A percentile compares a stretch with the other conserved stretches of the same genome.
Conservation (phyloP, 2,797 vertebrate genomes). For the Micromesistius poutassou region DNA sequence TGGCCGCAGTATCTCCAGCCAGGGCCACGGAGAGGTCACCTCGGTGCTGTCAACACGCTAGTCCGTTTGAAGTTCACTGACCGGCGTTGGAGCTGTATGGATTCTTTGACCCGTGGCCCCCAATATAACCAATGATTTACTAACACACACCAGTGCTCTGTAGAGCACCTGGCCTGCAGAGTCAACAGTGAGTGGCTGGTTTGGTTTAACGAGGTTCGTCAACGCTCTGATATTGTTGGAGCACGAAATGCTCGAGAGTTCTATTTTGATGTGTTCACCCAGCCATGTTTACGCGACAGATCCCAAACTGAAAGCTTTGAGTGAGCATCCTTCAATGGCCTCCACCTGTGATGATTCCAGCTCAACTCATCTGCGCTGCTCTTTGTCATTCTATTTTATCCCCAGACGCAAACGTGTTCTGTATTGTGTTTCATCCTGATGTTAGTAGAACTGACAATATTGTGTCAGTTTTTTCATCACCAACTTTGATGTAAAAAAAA, state of each 20-base stretch:
- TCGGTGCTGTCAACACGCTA: neutral
- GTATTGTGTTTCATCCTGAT: neutral
- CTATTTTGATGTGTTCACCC: neutral
- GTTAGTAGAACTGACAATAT: neutral
- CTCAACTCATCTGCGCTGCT: neutral
- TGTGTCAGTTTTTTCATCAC: neutral
- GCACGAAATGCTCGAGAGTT: neutral
- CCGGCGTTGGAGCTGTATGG: neutral
- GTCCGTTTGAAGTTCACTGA: neutral
- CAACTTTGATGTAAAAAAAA: neutral
- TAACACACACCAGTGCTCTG: neutral
- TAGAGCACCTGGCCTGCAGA: neutral
- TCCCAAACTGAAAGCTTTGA: neutral
- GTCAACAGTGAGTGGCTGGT: neutral
- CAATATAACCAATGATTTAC: neutral
- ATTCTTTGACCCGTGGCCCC: neutral
- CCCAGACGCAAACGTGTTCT: neutral
- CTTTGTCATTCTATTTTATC: neutral
- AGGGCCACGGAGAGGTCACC: neutral
- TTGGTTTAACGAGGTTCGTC: neutral
- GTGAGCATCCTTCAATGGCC: neutral
- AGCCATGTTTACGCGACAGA: neutral
- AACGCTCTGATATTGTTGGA: neutral
- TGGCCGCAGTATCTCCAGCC: neutral
- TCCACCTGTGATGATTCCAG: neutral